Evolutionary conservation across 2,113 vertebrate genomes (phyloP), one percentile per base, ranked within the genome.

Genomic region (Chascanopsetta lugubris): DNA sequence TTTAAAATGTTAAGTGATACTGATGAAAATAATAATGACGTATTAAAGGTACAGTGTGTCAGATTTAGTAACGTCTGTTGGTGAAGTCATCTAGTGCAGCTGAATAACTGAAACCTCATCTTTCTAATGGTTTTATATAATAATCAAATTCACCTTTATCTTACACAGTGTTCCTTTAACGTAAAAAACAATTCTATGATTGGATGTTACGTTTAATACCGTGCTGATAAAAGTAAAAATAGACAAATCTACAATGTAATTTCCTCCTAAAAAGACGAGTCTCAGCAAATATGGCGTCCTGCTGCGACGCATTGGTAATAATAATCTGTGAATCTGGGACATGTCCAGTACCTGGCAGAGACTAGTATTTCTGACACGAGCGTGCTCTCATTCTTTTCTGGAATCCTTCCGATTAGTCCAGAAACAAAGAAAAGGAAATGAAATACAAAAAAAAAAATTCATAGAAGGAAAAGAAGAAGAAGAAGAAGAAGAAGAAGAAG

Each of bases 301-400:
- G 63, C 68, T 20, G 68, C 61, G 57, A 61, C 74, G n/a, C 55
- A 45, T 62, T 72, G 26, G 47, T 81, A 77, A 56, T 47, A 27
- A 45, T 34, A 38, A 57, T 57, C 17, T 17, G 5, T 5, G 62
- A 90, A 88, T 86, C 84, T 88, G 68, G 87, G 85, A 49, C 88
- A 85, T 74, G 71, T 75, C 76, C 49, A n/a, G 59, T 80, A 85
- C 76, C 79, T 85, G 72, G 66, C 75, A 75, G n/a, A 64, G 46
- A 79, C 80, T 83, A 80, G 61, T 69, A 79, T 68, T 20, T 72
- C 61, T 82, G 72, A 77, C 83, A 83, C 25, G 61, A 75, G 62
- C 38, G 68, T 42, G 54, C 40, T 60, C 77, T 67, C 40, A 32
- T 77, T 72, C 40, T 69, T 83, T 49, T 76, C 60, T 75, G 66